Evolutionary conservation across 2,888 invertebrate genomes (phyloP).

Genomic region (Xestia ashworthii): DNA sequence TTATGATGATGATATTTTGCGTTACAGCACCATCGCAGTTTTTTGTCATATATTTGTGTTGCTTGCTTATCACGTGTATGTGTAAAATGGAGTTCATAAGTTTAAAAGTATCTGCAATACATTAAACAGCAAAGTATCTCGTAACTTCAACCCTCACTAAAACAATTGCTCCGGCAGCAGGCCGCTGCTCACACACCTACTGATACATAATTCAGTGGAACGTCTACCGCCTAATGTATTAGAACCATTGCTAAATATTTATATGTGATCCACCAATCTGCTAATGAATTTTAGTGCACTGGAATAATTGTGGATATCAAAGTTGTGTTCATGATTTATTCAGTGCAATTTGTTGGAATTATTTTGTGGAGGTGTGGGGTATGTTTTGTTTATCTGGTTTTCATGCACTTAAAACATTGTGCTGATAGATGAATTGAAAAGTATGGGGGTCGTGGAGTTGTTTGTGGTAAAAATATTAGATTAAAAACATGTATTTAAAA

Average conservation of each 20-base stretch:
- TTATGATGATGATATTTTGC: no score
- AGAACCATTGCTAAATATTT: constrained; percentile 83
- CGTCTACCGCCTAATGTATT: constrained; percentile 83
- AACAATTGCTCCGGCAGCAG: constrained; percentile 35
- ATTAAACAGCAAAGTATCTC: constrained; percentile 5
- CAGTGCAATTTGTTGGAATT: constrained; percentile 39
- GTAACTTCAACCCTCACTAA: background rate
- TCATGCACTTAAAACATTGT: no score
- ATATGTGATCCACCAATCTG: constrained; percentile 71
- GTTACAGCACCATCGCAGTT: no score
- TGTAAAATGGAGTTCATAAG: no score
- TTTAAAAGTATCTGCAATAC: background rate
- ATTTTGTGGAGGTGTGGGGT: background rate
- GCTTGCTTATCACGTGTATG: no score
- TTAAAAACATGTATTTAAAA: no score
- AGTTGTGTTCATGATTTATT: constrained; percentile 36
- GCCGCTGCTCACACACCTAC: constrained; percentile 44
- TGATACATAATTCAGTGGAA: constrained; percentile 81
- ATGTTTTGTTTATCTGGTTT: background rate
- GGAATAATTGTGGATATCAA: constrained; percentile 44
- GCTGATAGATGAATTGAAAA: no score
- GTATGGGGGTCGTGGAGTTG: no score
- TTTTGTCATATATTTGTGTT: no score
- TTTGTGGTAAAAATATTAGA: no score
- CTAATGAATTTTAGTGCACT: constrained; percentile 49